Base-by-base conservation (phyloP, 1,140 invertebrate species). In the Eriocheir sinensis region DNA sequence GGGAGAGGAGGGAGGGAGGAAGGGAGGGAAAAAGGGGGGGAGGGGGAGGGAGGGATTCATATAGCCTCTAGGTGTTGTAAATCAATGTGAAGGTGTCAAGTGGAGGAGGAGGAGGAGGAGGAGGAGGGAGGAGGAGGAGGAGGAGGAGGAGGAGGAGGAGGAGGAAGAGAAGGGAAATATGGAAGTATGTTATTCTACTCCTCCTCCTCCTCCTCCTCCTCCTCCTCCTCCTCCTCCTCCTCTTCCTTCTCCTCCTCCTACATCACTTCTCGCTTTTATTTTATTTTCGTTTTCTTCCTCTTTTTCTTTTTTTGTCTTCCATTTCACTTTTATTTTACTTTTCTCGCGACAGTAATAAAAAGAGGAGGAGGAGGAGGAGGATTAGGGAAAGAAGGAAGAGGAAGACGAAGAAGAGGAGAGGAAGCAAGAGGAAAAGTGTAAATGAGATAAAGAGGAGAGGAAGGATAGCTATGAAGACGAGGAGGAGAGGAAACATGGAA, bases 21-120 rank as follows among this genome's bases (percentile, higher is more conserved):
- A 72, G 60, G 15, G 44, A 48, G 15, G 44, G 44, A 48, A 48
- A 15, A 15, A 15, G 15, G 60, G 21, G 60, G 60, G n/a, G 8
- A n/a, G 21, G 27, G 60, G n/a, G 27, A 21, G n/a, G 60, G 27
- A 72, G 60, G 60, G 21, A 21, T 72, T 21, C 12, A 12, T 21
- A 72, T n/a, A 72, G 60, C 60, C 60, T 12, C 4, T 21, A 72
- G 60, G 60, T n/a, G 60, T n/a, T 72, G 60, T 72, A 53, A 72
- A 72, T 72, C 60, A 72, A 72, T 72, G 60, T 72, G 21, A n/a
- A 72, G 60, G 60, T 72, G 60, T n/a, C 21, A 72, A 72, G 60
- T 72, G 60, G 27, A 72, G 60, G n/a, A n/a, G 60, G n/a, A 8
- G 60, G n/a, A n/a, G 60, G n/a, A n/a, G 60, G n/a, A n/a, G 60